Evolutionary conservation across 2,797 vertebrate genomes (phyloP), one percentile per base, ranked within the genome.

Genomic region (Enteromius treurensis): DNA sequence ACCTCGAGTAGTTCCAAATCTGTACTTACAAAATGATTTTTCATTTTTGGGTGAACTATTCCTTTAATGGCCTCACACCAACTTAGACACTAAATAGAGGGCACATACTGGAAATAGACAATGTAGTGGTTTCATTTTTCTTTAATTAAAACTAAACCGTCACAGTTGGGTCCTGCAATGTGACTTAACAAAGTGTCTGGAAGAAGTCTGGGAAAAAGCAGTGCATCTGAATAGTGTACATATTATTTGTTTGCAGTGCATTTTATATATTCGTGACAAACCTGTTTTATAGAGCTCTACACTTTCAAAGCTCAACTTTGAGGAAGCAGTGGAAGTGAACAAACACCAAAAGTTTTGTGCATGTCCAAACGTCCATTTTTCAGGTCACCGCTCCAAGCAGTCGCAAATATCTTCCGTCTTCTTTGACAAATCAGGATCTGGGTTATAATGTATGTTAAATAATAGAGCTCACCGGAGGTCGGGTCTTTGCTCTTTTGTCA

Each of bases 371-470:
- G n/a, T 10, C 37, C 68, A 81, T 80, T 84, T 82, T 76, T 86
- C 37, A 84, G 77, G 65, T 82, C 76, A 60, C 37, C 10, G 73
- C 77, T 85, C 45, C 37, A 17, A 82, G 86, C 79, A 80, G 85
- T 77, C 65, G 74, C 69, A 29, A 84, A 82, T 14, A 69, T 76
- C 65, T 86, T 85, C 40, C 7, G n/a, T 79, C 77, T 80, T 81
- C 67, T 84, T 83, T 88, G 84, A 88, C 81, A 88, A 88, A 86
- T 86, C 71, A 83, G 74, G 60, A 88, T 88, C 69, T 77, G 13
- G 49, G 45, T 89, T 84, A 88, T 91, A 84, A 87, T 88, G 86
- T 85, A 88, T 87, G 86, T 87, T 91, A 89, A 91, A 91, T 91
- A 90, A 90, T 91, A 84, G 82, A 89, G 87, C 76, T 85, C 73